Base-by-base conservation (phyloP, 1,140 invertebrate species). In the Leptinotarsa defecta region DNA sequence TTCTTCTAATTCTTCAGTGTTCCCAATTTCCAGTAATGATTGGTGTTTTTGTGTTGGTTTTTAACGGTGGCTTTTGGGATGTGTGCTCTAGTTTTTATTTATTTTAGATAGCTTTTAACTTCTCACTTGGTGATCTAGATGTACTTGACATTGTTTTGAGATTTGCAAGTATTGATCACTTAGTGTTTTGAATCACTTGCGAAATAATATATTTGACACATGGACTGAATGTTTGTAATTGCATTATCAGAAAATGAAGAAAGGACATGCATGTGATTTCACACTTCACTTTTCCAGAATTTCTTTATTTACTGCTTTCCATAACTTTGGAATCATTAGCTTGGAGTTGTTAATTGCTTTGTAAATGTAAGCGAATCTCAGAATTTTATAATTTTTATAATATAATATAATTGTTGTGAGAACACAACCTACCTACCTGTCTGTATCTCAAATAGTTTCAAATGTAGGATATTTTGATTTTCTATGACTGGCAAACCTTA, bases 41-140 rank as follows among this genome's bases (percentile, higher is more conserved):
- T 77, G 74, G 52, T 75, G 57, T 74, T 62, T 77, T 63, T 77
- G 74, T 77, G 73, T 77, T 77, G 79, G 79, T 81, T 81, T 80
- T 77, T 77, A 80, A 79, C 79, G 79, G 79, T 80, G 80, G 80
- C 76, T 77, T 80, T 79, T 81, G 80, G 79, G 79, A 80, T 81
- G 79, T 80, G 77, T 80, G 79, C 76, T 80, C 75, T 80, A 81
- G 78, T 72, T 74, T 70, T 70, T 70, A 70, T 70, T 70, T 19
- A 19, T 68, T n/a, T 71, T 71, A 71, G 70, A 62, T 15, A 71
- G 70, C 70, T 71, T 71, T 71, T 57, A 22, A 70, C 68, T 70
- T 70, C n/a, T 43, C 34, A 67, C 64, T 17, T 67, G 20, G 64
- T 67, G 64, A 15, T 57, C 52, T 57, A 15, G 52, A 57, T 19